Conservation (phyloP, 2,797 vertebrate species). For the Acanthis flammea region DNA sequence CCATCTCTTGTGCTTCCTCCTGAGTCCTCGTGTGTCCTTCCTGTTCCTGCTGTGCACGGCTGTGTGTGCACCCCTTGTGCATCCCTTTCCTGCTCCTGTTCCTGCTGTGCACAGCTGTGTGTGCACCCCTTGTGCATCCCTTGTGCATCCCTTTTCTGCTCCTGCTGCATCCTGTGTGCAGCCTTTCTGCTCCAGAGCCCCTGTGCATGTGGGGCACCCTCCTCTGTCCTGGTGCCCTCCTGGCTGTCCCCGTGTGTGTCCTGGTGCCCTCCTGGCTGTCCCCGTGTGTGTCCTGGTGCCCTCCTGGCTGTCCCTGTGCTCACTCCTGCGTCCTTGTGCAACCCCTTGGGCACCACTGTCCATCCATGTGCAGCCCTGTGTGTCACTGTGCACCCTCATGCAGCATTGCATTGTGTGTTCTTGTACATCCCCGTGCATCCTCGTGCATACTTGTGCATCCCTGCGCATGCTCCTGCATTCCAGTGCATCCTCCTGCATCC, state of each 20-base stretch:
- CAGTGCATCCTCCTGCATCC: rapidly evolving
- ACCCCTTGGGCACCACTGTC: background rate
- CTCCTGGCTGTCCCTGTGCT: too few species aligned
- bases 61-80: background rate
- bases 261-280: too few species aligned
- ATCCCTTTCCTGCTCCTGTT: background rate
- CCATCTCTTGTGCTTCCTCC: background rate
- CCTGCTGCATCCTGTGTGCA: background rate
- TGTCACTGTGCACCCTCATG: background rate
- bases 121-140: background rate
- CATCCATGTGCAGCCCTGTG: background rate
- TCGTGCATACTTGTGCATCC: rapidly evolving
- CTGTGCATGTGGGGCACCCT: background rate
- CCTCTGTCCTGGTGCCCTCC: background rate
- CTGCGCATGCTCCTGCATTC: rapidly evolving
- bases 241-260: background rate
- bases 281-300: background rate
- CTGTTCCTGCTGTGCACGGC: rapidly evolving
- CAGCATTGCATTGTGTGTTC: background rate
- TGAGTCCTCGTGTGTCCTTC: background rate
- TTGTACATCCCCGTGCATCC: rapidly evolving
- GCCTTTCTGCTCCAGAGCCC: background rate
- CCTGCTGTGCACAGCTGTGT: too few species aligned
- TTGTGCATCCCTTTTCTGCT: background rate
- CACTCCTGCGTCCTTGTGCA: background rate